Conservation (phyloP, 1,140 invertebrate species). For the Melipona quadrifasciata region DNA sequence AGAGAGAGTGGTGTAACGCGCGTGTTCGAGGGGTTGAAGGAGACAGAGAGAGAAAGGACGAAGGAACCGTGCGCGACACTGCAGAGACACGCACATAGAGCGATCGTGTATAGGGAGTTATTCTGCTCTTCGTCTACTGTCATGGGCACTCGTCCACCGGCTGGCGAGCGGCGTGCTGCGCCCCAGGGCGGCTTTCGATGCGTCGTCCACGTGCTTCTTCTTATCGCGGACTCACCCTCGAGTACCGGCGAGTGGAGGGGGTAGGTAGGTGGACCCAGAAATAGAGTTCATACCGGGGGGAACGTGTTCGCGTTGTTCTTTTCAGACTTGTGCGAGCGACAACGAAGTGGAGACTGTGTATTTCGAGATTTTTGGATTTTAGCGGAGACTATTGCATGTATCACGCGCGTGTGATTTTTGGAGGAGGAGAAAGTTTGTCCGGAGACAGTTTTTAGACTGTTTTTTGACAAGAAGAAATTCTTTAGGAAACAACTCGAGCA, state of each 20-base stretch:
- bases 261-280: conserved; percentile 8
- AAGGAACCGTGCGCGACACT: conserved; percentile 8
- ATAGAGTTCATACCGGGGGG: not conserved
- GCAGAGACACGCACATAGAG: not conserved
- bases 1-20: not conserved
- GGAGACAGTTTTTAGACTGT: too few relatives aligned
- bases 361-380: too few relatives aligned
- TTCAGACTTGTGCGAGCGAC: not conserved
- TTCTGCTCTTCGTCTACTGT: conserved; percentile 54
- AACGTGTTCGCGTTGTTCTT: not conserved
- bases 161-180: conserved; percentile 57
- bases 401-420: too few relatives aligned
- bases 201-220: conserved; percentile 48
- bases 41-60: not conserved
- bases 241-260: conserved; percentile 9
- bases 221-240: conserved; percentile 29
- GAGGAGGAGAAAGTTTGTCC: too few relatives aligned
- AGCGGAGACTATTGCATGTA: too few relatives aligned
- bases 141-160: conserved; percentile 61
- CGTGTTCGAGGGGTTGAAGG: not conserved
- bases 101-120: conserved; percentile 41
- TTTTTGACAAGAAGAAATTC: not conserved
- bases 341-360: too few relatives aligned
- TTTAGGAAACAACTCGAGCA: not conserved
- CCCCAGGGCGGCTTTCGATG: conserved; percentile 39